Conservation (phyloP, 1,140 invertebrate genomes). For the Pristionchus pacificus region DNA sequence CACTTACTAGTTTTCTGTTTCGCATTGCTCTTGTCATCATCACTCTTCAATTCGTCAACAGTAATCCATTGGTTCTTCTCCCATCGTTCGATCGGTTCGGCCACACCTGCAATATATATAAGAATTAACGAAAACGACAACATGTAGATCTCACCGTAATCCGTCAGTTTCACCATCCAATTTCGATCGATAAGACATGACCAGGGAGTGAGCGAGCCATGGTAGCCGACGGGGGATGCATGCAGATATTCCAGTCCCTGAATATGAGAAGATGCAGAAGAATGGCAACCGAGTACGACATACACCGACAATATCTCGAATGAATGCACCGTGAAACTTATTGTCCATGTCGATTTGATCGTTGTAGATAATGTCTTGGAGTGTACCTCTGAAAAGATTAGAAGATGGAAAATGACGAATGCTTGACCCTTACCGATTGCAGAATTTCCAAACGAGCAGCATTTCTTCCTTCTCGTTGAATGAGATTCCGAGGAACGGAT, state of each 20-base stretch:
- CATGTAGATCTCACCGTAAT: too few relatives aligned
- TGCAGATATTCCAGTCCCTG: slow-evolving; percentile 32
- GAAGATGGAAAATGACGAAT: too few relatives aligned
- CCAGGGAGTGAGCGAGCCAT: too few relatives aligned
- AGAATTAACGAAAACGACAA: too few relatives aligned
- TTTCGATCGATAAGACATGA: slow-evolving; percentile 41
- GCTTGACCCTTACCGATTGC: slow-evolving; percentile 54
- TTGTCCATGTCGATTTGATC: slow-evolving; percentile 48
- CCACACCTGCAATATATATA: too few relatives aligned
- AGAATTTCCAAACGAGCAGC: slow-evolving; percentile 56
- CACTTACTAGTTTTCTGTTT: slow-evolving; percentile 42
- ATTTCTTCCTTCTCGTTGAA: too few relatives aligned
- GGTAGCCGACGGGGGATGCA: too few relatives aligned
- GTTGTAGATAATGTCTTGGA: slow-evolving; percentile 55
- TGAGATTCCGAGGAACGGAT: too few relatives aligned
- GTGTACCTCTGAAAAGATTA: too few relatives aligned
- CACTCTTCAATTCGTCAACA: slow-evolving; percentile 29
- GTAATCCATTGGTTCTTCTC: slow-evolving; percentile 44
- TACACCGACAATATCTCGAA: slow-evolving; percentile 53
- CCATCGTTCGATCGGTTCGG: slow-evolving; percentile 54
- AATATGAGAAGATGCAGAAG: neutral
- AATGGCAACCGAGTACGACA: slow-evolving; percentile 1
- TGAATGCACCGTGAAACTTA: slow-evolving; percentile 55
- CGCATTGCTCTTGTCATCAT: slow-evolving; percentile 51
- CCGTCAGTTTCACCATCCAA: too few relatives aligned